Evolutionary conservation across 2,888 invertebrate genomes (phyloP).

Genomic region (Morinoia aosen): DNA sequence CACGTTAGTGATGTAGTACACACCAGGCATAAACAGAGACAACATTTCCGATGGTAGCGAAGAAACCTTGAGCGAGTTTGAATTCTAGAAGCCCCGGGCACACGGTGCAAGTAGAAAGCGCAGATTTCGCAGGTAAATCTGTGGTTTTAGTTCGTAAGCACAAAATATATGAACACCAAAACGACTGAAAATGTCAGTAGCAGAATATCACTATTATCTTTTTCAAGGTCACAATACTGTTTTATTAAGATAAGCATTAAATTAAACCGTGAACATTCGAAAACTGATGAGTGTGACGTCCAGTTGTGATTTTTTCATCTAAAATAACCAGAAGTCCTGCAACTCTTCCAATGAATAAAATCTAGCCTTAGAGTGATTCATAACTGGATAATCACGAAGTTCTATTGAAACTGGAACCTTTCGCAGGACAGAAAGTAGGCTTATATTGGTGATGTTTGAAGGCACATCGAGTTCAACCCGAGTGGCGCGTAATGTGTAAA

Average conservation of each 20-base stretch:
- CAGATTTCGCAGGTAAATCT: neutral
- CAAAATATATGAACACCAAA: neutral
- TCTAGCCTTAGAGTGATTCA: neutral
- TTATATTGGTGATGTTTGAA: neutral
- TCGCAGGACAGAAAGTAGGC: neutral
- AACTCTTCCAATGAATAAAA: neutral
- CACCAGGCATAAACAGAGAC: slow-evolving; percentile 25
- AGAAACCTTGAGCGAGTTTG: neutral
- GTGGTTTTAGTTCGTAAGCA: neutral
- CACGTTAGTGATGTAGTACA: neutral
- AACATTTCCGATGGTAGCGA: neutral
- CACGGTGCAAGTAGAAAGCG: neutral
- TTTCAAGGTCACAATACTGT: neutral
- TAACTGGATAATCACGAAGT: neutral
- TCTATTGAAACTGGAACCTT: neutral
- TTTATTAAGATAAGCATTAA: neutral
- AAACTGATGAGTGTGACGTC: neutral
- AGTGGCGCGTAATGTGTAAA: neutral
- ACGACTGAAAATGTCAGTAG: neutral
- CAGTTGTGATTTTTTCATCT: neutral
- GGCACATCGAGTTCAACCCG: neutral
- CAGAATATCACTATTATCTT: neutral
- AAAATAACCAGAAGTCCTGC: neutral
- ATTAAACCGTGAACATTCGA: neutral
- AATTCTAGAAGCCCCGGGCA: neutral